Evolutionary conservation across 2,113 vertebrate species (phyloP), one percentile per base, ranked within the genome.

Genomic region (Galemys pyrenaicus): DNA sequence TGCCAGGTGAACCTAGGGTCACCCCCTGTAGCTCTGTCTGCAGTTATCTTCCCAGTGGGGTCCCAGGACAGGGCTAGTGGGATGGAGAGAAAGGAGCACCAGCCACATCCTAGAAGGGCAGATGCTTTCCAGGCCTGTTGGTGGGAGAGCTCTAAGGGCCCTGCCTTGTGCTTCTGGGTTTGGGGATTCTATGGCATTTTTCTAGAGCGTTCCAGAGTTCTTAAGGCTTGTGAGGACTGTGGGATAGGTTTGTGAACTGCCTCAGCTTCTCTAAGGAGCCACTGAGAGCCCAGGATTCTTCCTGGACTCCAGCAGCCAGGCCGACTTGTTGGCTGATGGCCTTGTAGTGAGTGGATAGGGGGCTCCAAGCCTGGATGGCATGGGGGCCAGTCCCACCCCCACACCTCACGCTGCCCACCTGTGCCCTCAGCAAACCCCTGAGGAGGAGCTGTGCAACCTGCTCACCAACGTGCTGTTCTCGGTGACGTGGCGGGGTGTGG

Each of bases 381-480:
- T 3, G 35, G 71, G 64, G 56, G 30, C 32, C 51, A 49, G 58
- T 12, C 44, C 12, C 17, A 17, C 19, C 12, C 30, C 32, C 7
- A 4, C 3, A 15, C 15, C 83, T 22, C 64, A 26, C 10, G 10
- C 22, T 4, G 0, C 39, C 68, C 2, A 0, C 41, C 81, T 92
- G n/a, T 84, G 58, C 94, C 94, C 32, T 4, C 96, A 99, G 99
- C 99, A 99, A 98, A 98, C 98, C 0, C 99, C 99, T 0, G 99
- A 99, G 96, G 99, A 99, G 97, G 99, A 99, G 93, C 97, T 99
- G 82, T 99, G 99, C 97, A 99, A 99, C 97, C 97, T 99, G n/a
- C 98, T 99, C 84, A 99, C 99, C 96, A 99, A 99, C 94, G 99
- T 99, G 75, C 92, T 99, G 84, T 99, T 99, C 98, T 99, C 98